Conservation (phyloP, 2,113 vertebrate species). For the Miniopterus natalensis region DNA sequence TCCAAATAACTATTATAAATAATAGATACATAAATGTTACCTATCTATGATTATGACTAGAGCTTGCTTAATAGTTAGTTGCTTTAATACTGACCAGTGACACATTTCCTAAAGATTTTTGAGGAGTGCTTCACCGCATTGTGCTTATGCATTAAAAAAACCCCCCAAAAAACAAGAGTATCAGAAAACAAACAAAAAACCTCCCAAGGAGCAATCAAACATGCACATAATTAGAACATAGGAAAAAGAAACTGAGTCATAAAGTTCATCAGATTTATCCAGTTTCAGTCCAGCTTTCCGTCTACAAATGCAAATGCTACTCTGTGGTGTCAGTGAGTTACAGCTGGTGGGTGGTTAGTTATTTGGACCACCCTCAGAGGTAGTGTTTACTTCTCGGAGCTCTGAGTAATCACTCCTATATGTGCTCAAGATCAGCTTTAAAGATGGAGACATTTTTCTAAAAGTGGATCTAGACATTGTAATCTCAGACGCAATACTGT, state of each 20-base stretch:
- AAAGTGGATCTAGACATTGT: neutral
- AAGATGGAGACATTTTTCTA: neutral
- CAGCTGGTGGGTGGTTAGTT: neutral
- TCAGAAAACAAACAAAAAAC: neutral
- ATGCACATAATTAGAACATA: neutral
- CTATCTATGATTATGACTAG: neutral
- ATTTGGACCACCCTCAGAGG: conserved; percentile 34
- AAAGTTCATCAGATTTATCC: neutral
- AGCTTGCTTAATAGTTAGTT: conserved; percentile 4
- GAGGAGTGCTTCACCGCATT: neutral
- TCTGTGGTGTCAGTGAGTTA: neutral
- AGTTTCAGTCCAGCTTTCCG: neutral
- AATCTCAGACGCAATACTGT: neutral
- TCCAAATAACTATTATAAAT: neutral
- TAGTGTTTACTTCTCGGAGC: conserved; percentile 38
- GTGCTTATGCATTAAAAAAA: conserved; percentile 35
- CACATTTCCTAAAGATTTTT: conserved; percentile 46
- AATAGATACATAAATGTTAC: neutral
- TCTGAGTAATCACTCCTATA: conserved; percentile 14
- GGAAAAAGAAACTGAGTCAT: neutral
- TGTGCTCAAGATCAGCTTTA: conserved; percentile 3
- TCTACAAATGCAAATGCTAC: neutral
- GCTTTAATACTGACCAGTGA: conserved; percentile 29
- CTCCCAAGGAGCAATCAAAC: neutral
- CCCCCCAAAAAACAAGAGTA: neutral